Evolutionary conservation across 1,140 invertebrate species (phyloP), one percentile per base, ranked within the genome.

Genomic region (Archivesica marissinica): DNA sequence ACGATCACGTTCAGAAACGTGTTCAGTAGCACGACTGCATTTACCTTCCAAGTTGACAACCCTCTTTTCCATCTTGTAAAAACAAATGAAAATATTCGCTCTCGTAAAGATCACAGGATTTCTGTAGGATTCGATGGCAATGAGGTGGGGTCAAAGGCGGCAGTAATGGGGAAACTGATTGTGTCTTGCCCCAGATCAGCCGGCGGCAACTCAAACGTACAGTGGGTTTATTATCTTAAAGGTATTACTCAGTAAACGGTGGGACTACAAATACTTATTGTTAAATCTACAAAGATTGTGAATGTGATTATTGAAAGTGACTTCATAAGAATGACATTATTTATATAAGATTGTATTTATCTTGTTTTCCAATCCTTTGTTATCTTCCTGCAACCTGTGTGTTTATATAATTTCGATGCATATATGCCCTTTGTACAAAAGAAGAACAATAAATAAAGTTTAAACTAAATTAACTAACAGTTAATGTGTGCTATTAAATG

Each of bases 181-280:
- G 90, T 94, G 0, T 92, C 93, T 7, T 94, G 93, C 87, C 89
- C 93, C 0, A 85, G 89, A 23, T 92, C 93, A 23, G 92, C 92
- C 50, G 93, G 92, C 7, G 92, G 91, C 0, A 89, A 72, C 35
- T 88, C 89, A 17, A 92, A 89, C 85, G 89, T 89, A 38, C 93
- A 94, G 89, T 94, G 94, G 94, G 90, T 94, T 15, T 94, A 91
- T 83, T 94, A 94, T 74, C 87, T 94, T 33, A 93, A 93, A 80
- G 94, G 94, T 33, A 77, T 93, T 25, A 92, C 92, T 9, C 88
- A 85, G 23, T 90, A 89, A 85, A 75, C n/a, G 2, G 1, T 52
- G 30, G n/a, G 33, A n/a, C n/a, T n/a, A n/a, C n/a, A n/a, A n/a
- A n/a, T n/a, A n/a, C n/a, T n/a, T n/a, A n/a, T n/a, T n/a, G n/a